Base-by-base conservation (phyloP, 1,140 invertebrate species). In the Diplogasteroides magnus region DNA sequence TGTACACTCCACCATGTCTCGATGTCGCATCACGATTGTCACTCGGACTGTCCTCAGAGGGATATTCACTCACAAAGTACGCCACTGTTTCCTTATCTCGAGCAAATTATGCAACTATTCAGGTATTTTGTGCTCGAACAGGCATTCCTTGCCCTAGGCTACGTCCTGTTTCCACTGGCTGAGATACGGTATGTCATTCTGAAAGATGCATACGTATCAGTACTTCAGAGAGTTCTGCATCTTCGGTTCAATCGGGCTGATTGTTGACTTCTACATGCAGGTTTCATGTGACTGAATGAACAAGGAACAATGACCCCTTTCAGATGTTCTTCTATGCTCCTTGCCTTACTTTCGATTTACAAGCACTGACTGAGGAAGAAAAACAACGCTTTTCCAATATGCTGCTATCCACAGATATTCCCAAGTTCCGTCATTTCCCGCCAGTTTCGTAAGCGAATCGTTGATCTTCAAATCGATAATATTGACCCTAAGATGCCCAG, bases 211-310 rank as follows among this genome's bases (percentile, higher is more conserved):
- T n/a, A n/a, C n/a, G n/a, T n/a, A n/a, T n/a, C n/a, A n/a, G n/a
- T n/a, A n/a, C n/a, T n/a, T n/a, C n/a, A n/a, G n/a, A n/a, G 77
- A 79, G 29, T 79, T 79, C 63, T 76, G 70, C 58, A 68, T 59
- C 14, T 77, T 79, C 37, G 77, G 77, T 3, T 64, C 74, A 58
- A 76, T 79, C 48, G 78, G 76, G 37, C 28, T 79, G 11, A 66
- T 81, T 23, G 78, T 79, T 3, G 77, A 79, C 29, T 70, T 79
- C 27, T 79, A 79, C 61, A 79, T 79, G 77, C 77, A 78, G 64
- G 75, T 76, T 48, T 48, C 37, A 48, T 11, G 37, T 48, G 37
- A 48, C 6, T 11, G 6, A 48, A 48, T 6, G 6, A 19, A 48
- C 37, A 48, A 48, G 37, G 19, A 11, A 48, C 6, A 48, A 11